Base-by-base conservation (phyloP, 2,113 vertebrate species). In the Eidolon helvum region DNA sequence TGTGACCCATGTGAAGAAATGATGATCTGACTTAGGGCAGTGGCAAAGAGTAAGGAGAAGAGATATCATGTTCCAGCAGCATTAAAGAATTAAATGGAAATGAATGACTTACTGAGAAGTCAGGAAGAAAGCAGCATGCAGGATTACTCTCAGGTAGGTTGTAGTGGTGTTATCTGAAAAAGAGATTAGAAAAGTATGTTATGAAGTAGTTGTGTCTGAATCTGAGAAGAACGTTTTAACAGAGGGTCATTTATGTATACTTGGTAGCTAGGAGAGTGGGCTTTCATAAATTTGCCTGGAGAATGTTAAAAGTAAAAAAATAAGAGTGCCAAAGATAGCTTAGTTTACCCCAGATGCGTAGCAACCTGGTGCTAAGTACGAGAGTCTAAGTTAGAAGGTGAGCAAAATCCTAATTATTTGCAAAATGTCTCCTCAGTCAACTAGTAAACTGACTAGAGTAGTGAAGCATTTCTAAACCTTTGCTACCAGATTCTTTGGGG, bases 381-480 rank as follows among this genome's bases (percentile, higher is more conserved):
- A 83, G 24, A 21, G 5, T 82, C 79, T 72, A 40, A 61, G 11
- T 87, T 16, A 33, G 7, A 91, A 1, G 21, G 77, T 74, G 69
- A 87, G 7, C 43, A 74, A 96, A 40, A 77, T 91, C 18, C 57
- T 74, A 35, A 63, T 83, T 53, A 53, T 33, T 74, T 83, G 18
- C 55, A 66, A 89, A 83, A 90, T 35, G n/a, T 96, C 61, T 72
- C 48, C 30, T 48, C 12, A 9, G 30, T 61, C 96, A 96, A 86
- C 33, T 45, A 63, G 14, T 10, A n/a, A 40, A 16, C 22, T 40
- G 28, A 50, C 22, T 38, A 7, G 45, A 18, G 11, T 61, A 12
- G 66, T 72, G 61, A 86, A 22, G 45, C 40, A 43, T 86, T 90
- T 78, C 53, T 90, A 86, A 93, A 72, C 71, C 59, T 91, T 59